Evolutionary conservation across 2,888 invertebrate genomes (phyloP).

Genomic region (Mycalesis mineus): DNA sequence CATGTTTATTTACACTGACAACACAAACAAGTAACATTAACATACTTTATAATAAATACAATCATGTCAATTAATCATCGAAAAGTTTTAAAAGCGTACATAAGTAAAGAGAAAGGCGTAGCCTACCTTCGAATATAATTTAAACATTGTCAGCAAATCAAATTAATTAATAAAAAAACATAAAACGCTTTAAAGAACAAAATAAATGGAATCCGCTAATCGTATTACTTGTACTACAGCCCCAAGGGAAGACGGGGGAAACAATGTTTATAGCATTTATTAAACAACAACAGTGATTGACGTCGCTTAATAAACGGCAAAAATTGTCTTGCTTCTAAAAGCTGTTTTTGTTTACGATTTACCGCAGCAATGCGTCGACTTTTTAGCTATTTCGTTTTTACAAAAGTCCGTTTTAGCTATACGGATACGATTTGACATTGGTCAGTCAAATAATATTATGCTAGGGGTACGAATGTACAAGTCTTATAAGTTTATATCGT

Average conservation of each 20-base stretch:
- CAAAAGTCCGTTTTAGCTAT: neutral
- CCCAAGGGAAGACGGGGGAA: conserved; percentile 44
- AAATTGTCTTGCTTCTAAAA: conserved; percentile 28
- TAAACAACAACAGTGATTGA: conserved; percentile 59
- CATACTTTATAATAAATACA: too few relatives aligned
- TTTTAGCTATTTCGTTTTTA: neutral
- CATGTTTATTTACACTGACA: too few relatives aligned
- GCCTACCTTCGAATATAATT: too few relatives aligned
- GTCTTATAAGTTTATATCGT: neutral
- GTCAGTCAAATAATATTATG: too few relatives aligned
- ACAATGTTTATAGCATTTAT: conserved; percentile 62
- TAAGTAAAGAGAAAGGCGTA: too few relatives aligned
- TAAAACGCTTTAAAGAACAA: neutral
- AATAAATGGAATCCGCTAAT: conserved; percentile 2
- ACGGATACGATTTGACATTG: neutral
- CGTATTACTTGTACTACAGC: conserved; percentile 31
- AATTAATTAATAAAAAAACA: too few relatives aligned
- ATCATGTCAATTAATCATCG: too few relatives aligned
- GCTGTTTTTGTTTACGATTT: conserved; percentile 35
- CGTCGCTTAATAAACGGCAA: conserved; percentile 55
- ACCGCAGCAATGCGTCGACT: conserved; percentile 18
- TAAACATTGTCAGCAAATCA: too few relatives aligned
- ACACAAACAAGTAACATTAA: too few relatives aligned
- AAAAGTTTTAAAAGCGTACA: too few relatives aligned
- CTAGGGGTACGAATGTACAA: too few relatives aligned